Percentiles rank a stretch among this genome's conserved stretches.
Evolutionary conservation across 2,113 vertebrate genomes (phyloP).

Genomic region (Acanthisitta chloris): DNA sequence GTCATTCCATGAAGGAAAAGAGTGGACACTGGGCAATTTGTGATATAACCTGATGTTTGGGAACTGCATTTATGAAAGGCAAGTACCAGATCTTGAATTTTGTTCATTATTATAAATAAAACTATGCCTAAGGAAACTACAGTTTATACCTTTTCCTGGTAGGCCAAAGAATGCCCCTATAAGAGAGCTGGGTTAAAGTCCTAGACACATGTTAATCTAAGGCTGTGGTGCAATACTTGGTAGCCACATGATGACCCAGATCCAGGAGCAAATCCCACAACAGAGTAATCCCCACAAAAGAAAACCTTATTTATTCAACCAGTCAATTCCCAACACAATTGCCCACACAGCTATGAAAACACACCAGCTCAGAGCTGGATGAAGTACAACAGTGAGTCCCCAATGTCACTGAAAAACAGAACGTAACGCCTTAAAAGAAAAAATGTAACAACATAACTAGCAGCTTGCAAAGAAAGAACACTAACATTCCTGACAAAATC

Average conservation of each 20-base stretch:
- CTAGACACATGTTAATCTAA: constrained; percentile 10
- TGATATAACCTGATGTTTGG: not conserved
- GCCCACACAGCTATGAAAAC: not conserved
- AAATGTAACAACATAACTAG: not conserved
- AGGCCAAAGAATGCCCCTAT: not conserved
- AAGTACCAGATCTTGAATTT: not conserved
- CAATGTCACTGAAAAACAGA: not conserved
- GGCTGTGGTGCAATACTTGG: not conserved
- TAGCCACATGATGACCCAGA: constrained; percentile 2
- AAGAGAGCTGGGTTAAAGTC: not conserved
- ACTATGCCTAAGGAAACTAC: not conserved
- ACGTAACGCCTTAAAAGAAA: not conserved
- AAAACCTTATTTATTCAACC: not conserved
- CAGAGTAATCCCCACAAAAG: not conserved
- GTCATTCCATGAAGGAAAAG: not conserved
- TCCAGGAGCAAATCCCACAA: constrained; percentile 6
- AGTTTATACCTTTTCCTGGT: not conserved
- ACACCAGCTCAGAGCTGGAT: not conserved
- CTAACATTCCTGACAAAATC: not conserved
- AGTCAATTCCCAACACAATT: not conserved
- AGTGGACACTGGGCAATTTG: not conserved
- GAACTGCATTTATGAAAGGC: not conserved
- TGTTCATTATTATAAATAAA: not conserved
- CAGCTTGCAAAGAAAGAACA: not conserved
- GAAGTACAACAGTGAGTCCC: not conserved